Conservation (phyloP, 2,888 invertebrate species). For the Achlya flavicornis region DNA sequence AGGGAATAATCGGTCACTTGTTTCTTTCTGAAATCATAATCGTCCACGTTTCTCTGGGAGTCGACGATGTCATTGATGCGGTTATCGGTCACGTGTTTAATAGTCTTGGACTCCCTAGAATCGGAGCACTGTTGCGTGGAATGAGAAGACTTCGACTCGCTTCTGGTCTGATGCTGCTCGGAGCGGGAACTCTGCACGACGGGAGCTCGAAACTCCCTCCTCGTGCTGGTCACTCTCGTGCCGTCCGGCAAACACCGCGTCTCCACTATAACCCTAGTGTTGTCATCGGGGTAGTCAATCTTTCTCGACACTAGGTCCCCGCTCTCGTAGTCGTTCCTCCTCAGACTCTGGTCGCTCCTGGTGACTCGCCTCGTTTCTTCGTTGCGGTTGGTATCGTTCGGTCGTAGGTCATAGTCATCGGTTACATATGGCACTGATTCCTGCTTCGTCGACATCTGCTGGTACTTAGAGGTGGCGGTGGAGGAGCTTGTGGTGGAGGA, state of each 20-base stretch:
- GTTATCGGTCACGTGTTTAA: slow-evolving; percentile 48
- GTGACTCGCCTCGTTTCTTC: slow-evolving; percentile 25
- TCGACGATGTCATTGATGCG: slow-evolving; percentile 60
- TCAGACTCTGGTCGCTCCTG: slow-evolving; percentile 45
- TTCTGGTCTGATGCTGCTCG: slow-evolving; percentile 55
- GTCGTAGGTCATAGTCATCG: slow-evolving; percentile 55
- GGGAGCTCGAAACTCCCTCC: slow-evolving; percentile 84
- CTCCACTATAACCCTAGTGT: slow-evolving; percentile 87
- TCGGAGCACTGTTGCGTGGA: slow-evolving; percentile 58
- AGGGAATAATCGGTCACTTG: slow-evolving; percentile 41
- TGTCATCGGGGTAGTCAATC: slow-evolving; percentile 86
- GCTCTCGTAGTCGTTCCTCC: slow-evolving; percentile 46
- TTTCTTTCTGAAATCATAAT: slow-evolving; percentile 57
- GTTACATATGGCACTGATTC: slow-evolving; percentile 65
- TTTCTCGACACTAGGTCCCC: slow-evolving; percentile 83
- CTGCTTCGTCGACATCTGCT: slow-evolving; percentile 63
- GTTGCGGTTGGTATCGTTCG: slow-evolving; percentile 54
- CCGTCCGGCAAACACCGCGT: slow-evolving; percentile 87
- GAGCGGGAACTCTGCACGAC: slow-evolving; percentile 49
- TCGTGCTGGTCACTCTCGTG: slow-evolving; percentile 87
- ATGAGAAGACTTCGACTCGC: slow-evolving; percentile 58
- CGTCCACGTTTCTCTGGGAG: slow-evolving; percentile 66
- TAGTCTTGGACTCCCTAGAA: slow-evolving; percentile 51
- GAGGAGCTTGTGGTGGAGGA: slow-evolving; percentile 70
- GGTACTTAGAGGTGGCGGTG: slow-evolving; percentile 61